Evolutionary conservation across 2,888 invertebrate species (phyloP), one percentile per base, ranked within the genome.

Genomic region (Tineola bisselliella): DNA sequence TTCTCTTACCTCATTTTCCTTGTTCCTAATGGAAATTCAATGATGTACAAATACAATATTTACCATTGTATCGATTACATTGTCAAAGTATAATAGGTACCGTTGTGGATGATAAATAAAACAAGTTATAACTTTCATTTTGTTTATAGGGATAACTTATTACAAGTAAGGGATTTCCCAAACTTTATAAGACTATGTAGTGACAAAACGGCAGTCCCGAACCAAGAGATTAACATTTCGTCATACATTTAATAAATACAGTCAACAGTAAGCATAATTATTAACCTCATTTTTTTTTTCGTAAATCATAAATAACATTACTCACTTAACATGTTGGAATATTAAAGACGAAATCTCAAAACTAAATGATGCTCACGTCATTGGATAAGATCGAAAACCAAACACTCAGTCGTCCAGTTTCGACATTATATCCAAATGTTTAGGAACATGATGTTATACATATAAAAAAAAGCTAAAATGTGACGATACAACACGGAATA

Each of bases 91-190:
- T 25, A n/a, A 31, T 38, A 38, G 38, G 3, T 38, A 10, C 2
- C 10, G 38, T 38, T 25, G 17, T 44, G 60, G 43, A n/a, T 30
- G 5, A 17, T 54, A 62, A 72, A 72, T 70, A 68, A 73, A 74
- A 74, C 64, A 59, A 65, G 63, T 18, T 63, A 64, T 61, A 73
- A 63, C 65, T 66, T 86, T 84, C 81, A 86, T 84, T 80, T 83
- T 84, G 83, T 84, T 86, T 84, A 84, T 84, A 84, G 84, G 83
- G 84, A 84, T 86, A 86, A 86, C 86, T 86, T 86, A 86, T 86
- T 84, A 84, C 84, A 86, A 84, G 83, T 80, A 81, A 79, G 84
- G 84, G 84, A 79, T 81, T 82, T 81, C 82, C 84, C 84, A 76
- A 80, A 58, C 58, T 58, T 58, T 58, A 58, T 58, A 58, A 79